Evolutionary conservation across 2,113 vertebrate genomes (phyloP).

Genomic region (Callithrix jacchus): DNA sequence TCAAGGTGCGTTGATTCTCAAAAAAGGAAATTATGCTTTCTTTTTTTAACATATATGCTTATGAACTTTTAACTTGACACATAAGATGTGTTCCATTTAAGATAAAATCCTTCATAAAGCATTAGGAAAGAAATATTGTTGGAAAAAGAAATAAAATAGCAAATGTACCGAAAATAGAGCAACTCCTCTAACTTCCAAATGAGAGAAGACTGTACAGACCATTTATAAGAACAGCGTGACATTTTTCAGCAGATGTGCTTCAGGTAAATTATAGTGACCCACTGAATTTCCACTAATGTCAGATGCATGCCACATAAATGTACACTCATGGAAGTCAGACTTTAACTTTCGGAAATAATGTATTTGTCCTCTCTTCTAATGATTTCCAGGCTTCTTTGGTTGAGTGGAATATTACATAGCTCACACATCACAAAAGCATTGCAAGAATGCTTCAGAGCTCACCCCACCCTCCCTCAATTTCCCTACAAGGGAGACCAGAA

Average conservation of each 20-base stretch:
- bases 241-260: neutral
- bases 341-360: accelerated
- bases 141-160: neutral
- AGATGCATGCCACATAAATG: neutral
- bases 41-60: accelerated
- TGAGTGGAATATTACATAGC: neutral
- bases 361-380: too few relatives aligned
- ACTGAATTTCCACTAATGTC: accelerated
- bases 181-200: neutral
- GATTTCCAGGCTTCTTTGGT: neutral
- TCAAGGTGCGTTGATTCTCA: neutral
- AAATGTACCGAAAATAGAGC: neutral
- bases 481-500: neutral
- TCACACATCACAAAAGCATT: neutral
- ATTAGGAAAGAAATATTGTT: neutral
- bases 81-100: neutral
- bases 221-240: accelerated
- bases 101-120: neutral
- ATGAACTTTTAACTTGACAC: neutral
- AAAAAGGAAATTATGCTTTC: too few relatives aligned
- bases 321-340: too few relatives aligned
- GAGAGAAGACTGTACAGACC: accelerated
- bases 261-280: neutral
- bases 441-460: neutral
- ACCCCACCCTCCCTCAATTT: neutral